Conservation (phyloP, 2,113 vertebrate species). For the Sinocyclocheilus rhinocerous region DNA sequence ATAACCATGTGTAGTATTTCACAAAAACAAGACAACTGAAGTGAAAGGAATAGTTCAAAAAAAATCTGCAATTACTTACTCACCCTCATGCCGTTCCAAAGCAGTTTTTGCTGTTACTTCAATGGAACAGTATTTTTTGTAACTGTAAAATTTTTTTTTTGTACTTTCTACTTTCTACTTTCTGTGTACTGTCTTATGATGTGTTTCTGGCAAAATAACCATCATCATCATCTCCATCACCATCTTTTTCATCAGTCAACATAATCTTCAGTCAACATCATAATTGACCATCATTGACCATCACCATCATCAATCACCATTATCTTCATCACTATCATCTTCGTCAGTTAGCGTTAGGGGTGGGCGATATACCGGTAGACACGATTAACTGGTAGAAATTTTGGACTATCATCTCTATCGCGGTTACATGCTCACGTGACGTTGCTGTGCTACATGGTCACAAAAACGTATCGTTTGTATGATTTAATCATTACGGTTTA, state of each 20-base stretch:
- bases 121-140: background rate
- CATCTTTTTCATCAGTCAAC: background rate
- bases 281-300: background rate
- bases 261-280: background rate
- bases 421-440: too few relatives aligned
- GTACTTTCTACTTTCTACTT: background rate
- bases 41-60: background rate
- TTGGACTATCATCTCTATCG: too few relatives aligned
- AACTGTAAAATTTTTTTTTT: background rate
- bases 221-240: background rate
- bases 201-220: background rate
- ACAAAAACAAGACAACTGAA: slow-evolving; percentile 6
- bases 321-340: background rate
- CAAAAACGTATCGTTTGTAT: too few relatives aligned
- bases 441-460: too few relatives aligned
- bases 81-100: background rate
- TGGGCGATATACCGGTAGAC: too few relatives aligned
- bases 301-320: background rate
- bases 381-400: too few relatives aligned
- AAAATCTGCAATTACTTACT: background rate
- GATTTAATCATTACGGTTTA: too few relatives aligned
- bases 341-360: too few relatives aligned
- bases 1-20: background rate
- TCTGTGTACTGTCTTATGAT: background rate
- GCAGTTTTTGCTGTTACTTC: background rate